Conservation (phyloP, 1,140 invertebrate genomes). For the Galleria mellonella region DNA sequence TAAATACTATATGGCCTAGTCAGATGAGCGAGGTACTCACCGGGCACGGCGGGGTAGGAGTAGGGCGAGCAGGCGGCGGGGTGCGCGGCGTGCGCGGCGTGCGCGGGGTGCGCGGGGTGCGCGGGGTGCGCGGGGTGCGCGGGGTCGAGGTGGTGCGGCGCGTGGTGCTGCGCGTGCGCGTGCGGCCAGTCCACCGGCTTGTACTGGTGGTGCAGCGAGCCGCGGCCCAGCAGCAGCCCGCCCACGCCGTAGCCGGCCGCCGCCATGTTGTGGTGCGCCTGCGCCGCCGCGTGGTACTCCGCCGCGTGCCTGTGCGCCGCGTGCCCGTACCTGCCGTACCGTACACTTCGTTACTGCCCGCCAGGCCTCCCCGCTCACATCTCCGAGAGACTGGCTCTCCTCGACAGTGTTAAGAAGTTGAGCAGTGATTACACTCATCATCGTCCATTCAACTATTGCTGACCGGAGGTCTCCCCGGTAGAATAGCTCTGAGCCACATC, state of each 20-base stretch:
- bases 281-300: slow-evolving; percentile 50
- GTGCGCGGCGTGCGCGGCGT: slow-evolving; percentile 32
- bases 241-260: slow-evolving; percentile 42
- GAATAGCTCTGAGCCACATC: no score
- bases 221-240: slow-evolving; percentile 53
- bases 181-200: slow-evolving; percentile 56
- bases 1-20: no score
- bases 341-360: no score
- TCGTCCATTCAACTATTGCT: no score
- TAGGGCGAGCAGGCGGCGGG: slow-evolving; percentile 61
- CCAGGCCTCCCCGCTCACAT: no score
- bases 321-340: slow-evolving; percentile 45
- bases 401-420: no score
- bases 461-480: no score
- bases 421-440: no score
- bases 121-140: slow-evolving; percentile 45
- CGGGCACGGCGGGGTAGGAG: slow-evolving; percentile 60
- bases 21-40: slow-evolving; percentile 29
- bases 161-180: slow-evolving; percentile 13
- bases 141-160: slow-evolving; percentile 41
- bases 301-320: slow-evolving; percentile 54
- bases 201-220: slow-evolving; percentile 54
- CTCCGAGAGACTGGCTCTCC: no score
- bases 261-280: slow-evolving; percentile 51
- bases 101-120: slow-evolving; percentile 12